Evolutionary conservation across 2,113 vertebrate genomes (phyloP), one percentile per base, ranked within the genome.

Genomic region (Ondatra zibethicus): DNA sequence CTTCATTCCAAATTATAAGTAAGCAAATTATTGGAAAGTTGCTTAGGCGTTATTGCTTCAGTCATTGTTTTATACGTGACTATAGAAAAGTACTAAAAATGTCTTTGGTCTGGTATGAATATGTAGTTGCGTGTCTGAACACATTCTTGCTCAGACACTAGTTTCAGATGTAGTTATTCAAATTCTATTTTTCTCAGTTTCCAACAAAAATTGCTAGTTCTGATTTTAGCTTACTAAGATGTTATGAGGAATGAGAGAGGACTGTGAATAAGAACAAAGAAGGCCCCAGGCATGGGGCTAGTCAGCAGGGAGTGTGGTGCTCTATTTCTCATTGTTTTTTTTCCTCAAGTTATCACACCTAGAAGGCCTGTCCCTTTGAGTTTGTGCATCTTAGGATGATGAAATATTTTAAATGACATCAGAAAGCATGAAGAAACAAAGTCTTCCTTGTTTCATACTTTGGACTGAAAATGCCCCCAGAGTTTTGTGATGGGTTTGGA

Each of bases 1-100:
- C 39, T 87, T 86, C 21, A 76, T 90, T 90, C 90, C 36, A 88
- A 96, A 90, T 89, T 70, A 50, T 75, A 94, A 50, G 36, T 52
- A 70, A 85, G 12, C 33, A 91, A 75, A 47, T 42, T 21, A 65
- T 82, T 61, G 14, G 19, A 68, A 92, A 61, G 3, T 2, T 52
- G 2, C 75, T 94, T 88, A 68, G 33, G 0, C 77, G 55, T 93
- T 88, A 29, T 68, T 88, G 27, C 0, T 23, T 7, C 11, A 80
- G 68, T 86, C 19, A n/a, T 81, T 81, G 85, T 78, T 68, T 95
- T 78, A 58, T 73, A 80, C 52, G 2, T 81, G 36, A 80, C 39
- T 19, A 21, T 58, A 82, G 16, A 81, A 91, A 89, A 39, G 0
- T 61, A 66, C 90, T 95, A 17, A 84, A 88, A 52, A 90, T 86